Base-by-base conservation (phyloP, 2,113 vertebrate genomes). In the Neofelis nebulosa region DNA sequence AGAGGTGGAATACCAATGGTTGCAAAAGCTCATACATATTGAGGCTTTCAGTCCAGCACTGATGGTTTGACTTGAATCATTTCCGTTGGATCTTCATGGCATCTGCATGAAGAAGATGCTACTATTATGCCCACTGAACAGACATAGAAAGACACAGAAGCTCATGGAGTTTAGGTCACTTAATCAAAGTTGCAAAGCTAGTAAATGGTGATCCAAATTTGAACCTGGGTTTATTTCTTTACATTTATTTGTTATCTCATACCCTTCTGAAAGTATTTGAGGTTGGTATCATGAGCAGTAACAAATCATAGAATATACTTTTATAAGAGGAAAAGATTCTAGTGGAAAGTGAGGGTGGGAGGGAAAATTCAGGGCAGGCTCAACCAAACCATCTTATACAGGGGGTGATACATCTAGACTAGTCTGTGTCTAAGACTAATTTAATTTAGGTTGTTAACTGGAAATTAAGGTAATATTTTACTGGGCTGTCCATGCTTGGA, bases 231-330 rank as follows among this genome's bases (percentile, higher is more conserved):
- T 87, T 50, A 10, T 13, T 50, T 79, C 27, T 73, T 38, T 71
- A 65, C 18, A 11, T 63, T 74, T 45, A 31, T 84, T 74, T 80
- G 27, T 41, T 81, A 21, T 16, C 18, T 33, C 29, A 55, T 18
- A 55, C 11, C 52, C 19, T 61, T 85, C 38, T 27, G 57, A 68
- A 38, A 79, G 41, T 27, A 38, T n/a, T 66, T 48, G 52, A 79
- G 12, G 18, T 38, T 93, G 48, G 11, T 27, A 68, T 29, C n/a
- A 27, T 57, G 21, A 48, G 19, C 31, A 45, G 74, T 15, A 61
- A 81, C 78, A 63, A 92, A 89, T 86, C 92, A 71, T 5, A 80
- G 76, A 85, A 71, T 41, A 68, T n/a, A 76, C 31, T 92, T 96
- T 92, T 9, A 19, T 15, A 76, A 94, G 36, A 29, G 83, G 55